phyloP scores from a whole-genome alignment of 1,140 invertebrate species.

The Hormaphis cornu region DNA sequence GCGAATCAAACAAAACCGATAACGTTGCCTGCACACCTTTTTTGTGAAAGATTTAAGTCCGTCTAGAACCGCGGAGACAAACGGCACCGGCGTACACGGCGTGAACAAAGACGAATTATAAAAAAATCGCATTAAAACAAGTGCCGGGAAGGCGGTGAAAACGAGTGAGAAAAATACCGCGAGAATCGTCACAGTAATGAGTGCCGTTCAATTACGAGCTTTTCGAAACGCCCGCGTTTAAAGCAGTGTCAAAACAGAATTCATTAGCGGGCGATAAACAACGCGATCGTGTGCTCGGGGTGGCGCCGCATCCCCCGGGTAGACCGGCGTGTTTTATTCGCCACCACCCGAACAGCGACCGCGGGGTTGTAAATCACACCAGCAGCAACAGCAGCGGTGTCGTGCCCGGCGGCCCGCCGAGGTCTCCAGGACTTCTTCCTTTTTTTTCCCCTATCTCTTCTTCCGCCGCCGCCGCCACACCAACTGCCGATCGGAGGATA shows the following conservation, averaged over 20 bases:
- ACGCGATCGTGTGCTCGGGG: not conserved
- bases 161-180: too few species aligned
- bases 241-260: not conserved
- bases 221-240: too few species aligned
- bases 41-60: too few species aligned
- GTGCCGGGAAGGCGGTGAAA: too few species aligned
- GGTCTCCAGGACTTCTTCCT: not conserved
- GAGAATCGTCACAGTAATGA: too few species aligned
- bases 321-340: constrained; percentile 8
- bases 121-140: too few species aligned
- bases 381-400: not conserved
- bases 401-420: not conserved
- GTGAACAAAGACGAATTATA: too few species aligned
- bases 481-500: not conserved
- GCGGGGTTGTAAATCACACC: constrained; percentile 16
- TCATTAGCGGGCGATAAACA: constrained; percentile 17
- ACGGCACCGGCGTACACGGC: too few species aligned
- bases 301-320: not conserved
- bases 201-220: too few species aligned
- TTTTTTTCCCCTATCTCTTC: not conserved
- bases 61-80: too few species aligned
- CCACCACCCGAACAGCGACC: not conserved
- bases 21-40: too few species aligned
- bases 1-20: too few species aligned
- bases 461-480: not conserved